Percentiles rank a stretch among this genome's conserved stretches.
Evolutionary conservation across 2,888 invertebrate species (phyloP).

Genomic region (Drosophila lutescens): DNA sequence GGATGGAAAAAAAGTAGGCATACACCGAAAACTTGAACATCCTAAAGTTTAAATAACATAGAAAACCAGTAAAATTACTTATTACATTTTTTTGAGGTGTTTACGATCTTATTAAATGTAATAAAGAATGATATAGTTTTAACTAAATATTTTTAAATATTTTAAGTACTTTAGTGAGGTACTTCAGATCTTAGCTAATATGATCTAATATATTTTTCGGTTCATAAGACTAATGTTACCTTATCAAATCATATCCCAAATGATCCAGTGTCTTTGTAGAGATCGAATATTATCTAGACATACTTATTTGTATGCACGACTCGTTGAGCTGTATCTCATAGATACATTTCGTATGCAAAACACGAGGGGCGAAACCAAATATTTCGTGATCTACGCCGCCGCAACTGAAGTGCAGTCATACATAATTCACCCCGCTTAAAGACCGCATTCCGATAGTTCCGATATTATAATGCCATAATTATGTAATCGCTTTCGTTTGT

Average conservation of each 20-base stretch:
- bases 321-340: slow-evolving; percentile 43
- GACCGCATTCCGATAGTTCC: slow-evolving; percentile 20
- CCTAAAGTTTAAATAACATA: no score
- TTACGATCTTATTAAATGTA: no score
- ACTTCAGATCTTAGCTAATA: no score
- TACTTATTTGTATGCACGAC: slow-evolving; percentile 27
- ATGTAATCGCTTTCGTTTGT: slow-evolving; percentile 38
- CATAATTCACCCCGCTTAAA: slow-evolving; percentile 24
- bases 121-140: no score
- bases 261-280: neutral
- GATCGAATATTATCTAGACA: neutral
- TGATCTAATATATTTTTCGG: no score
- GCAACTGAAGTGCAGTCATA: slow-evolving; percentile 28
- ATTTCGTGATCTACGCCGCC: slow-evolving; percentile 25
- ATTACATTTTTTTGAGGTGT: no score
- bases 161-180: no score
- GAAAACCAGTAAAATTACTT: no score
- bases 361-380: slow-evolving; percentile 40
- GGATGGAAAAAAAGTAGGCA: neutral
- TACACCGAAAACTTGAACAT: neutral
- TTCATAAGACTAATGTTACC: no score
- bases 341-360: slow-evolving; percentile 70
- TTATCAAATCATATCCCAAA: neutral
- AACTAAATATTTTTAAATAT: no score
- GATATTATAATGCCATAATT: slow-evolving; percentile 22